These are phyloP conservation scores for Trematomus bernacchii DNA, from an alignment of 2,797 vertebrate genomes.

Conservation along the genomic window DNA sequence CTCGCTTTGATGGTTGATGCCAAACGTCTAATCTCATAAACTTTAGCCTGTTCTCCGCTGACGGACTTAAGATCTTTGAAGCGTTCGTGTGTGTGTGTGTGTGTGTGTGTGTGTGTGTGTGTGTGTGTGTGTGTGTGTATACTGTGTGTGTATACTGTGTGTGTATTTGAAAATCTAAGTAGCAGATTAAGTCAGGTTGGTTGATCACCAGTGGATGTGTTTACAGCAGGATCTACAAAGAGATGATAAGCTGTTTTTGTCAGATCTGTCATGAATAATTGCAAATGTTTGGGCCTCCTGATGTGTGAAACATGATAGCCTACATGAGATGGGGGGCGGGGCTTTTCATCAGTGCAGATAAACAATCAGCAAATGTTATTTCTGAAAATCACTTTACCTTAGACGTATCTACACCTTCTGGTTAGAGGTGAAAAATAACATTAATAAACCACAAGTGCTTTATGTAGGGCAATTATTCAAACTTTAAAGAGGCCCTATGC, in stretches of 20 bases:
- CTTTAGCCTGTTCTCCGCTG: conserved; percentile 79
- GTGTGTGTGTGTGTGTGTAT: conserved; percentile 21
- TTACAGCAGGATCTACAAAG: conserved; percentile 76
- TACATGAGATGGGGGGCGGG: conserved; percentile 12
- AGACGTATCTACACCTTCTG: no score
- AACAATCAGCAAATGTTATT: conserved; percentile 35
- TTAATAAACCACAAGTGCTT: no score
- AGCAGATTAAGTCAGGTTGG: conserved; percentile 84
- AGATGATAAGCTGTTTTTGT: conserved; percentile 82
- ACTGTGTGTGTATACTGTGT: conserved; percentile 12
- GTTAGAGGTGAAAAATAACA: no score
- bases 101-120: conserved; percentile 10
- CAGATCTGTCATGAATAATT: conserved; percentile 83
- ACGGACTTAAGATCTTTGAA: conserved; percentile 68
- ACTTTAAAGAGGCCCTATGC: no score
- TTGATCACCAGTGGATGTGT: conserved; percentile 83
- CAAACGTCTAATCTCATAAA: conserved; percentile 94
- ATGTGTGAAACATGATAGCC: conserved; percentile 56
- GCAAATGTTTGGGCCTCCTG: conserved; percentile 70
- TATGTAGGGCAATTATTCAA: no score
- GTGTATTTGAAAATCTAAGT: conserved; percentile 78
- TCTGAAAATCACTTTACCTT: background rate
- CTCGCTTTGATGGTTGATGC: conserved; percentile 95
- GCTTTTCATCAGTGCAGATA: conserved; percentile 31
- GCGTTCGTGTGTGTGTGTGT: conserved; percentile 24